phyloP scores from a whole-genome alignment of 2,888 invertebrate species.

The Epistrophe eligans region DNA sequence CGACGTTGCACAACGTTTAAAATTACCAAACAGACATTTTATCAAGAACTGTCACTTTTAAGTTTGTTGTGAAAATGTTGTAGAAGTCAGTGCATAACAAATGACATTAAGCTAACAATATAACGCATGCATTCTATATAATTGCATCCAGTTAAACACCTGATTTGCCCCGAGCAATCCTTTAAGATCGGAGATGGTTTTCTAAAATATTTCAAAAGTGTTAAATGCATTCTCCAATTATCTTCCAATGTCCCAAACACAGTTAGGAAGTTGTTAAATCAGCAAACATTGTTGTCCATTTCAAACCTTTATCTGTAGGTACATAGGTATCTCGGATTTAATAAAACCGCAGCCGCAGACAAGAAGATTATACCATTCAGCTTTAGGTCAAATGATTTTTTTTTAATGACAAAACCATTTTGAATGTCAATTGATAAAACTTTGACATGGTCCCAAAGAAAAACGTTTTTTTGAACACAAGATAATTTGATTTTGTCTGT shows the following conservation, averaged over 20 bases:
- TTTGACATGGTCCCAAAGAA: not conserved
- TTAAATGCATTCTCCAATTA: not conserved
- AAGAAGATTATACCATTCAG: not conserved
- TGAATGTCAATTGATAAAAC: not conserved
- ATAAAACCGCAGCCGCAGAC: conserved; percentile 14
- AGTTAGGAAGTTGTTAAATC: not conserved
- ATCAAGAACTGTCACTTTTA: too few species aligned
- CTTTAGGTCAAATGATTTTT: not conserved
- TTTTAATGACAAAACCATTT: not conserved
- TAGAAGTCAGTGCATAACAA: too few species aligned
- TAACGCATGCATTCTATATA: too few species aligned
- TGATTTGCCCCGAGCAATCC: too few species aligned
- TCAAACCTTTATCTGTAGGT: not conserved
- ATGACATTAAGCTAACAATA: too few species aligned
- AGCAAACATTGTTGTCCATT: not conserved
- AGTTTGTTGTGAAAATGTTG: too few species aligned
- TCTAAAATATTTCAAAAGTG: too few species aligned
- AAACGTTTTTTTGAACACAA: not conserved
- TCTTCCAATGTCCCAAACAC: not conserved
- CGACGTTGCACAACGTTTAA: too few species aligned
- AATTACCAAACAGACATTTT: too few species aligned
- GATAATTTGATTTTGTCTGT: not conserved
- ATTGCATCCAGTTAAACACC: too few species aligned
- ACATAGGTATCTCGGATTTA: not conserved
- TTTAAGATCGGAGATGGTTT: too few species aligned